Evolutionary conservation across 2,113 vertebrate genomes (phyloP).

Genomic region (Hippocampus comes): DNA sequence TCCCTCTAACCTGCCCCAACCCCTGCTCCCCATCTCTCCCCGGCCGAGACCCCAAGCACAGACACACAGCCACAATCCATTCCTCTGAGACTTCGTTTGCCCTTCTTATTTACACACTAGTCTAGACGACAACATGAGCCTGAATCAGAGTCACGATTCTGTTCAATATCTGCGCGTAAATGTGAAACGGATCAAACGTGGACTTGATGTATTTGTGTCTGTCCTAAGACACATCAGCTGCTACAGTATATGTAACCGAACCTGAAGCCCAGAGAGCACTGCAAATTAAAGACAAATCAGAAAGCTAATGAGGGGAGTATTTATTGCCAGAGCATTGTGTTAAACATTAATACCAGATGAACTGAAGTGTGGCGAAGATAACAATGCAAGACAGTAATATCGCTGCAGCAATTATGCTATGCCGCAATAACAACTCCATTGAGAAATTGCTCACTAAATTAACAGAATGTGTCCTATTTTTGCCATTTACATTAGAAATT

Average conservation of each 20-base stretch:
- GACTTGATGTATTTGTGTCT: constrained; percentile 45
- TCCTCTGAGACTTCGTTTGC: constrained; percentile 50
- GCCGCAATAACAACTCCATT: too few species aligned
- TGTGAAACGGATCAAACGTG: constrained; percentile 26
- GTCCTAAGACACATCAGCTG: constrained; percentile 50
- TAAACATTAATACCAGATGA: neutral
- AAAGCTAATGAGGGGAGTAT: neutral
- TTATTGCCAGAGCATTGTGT: neutral
- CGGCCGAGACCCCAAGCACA: constrained; percentile 57
- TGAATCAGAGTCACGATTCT: constrained; percentile 26
- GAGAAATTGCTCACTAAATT: too few species aligned
- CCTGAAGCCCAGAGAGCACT: constrained; percentile 44
- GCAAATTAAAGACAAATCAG: neutral
- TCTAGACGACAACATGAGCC: constrained; percentile 26
- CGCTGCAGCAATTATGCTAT: too few species aligned
- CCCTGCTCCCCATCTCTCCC: constrained; percentile 78
- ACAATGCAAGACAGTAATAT: neutral
- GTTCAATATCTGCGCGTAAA: constrained; percentile 49
- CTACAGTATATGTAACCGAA: constrained; percentile 30
- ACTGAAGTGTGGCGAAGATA: neutral
- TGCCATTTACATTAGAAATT: too few species aligned
- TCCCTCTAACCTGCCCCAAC: constrained; percentile 79
- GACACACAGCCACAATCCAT: constrained; percentile 76
- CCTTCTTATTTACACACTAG: constrained; percentile 6
- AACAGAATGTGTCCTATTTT: too few species aligned